These are phyloP conservation scores for Stylophora pistillata DNA, from an alignment of 64 coral and sea anemone genomes.

Conservation along the genomic window DNA sequence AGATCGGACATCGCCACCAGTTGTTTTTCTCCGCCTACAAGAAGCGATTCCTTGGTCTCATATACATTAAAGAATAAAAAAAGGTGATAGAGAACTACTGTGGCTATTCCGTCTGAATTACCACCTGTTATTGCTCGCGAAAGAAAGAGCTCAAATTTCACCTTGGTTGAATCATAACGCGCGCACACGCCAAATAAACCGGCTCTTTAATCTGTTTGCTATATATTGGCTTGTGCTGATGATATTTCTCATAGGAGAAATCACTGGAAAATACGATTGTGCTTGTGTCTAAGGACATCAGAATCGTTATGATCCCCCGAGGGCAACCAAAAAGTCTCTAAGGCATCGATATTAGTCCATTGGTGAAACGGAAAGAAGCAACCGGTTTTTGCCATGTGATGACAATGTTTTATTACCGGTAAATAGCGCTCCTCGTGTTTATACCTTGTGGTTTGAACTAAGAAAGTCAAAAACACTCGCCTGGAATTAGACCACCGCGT, in stretches of 20 bases:
- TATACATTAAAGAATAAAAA: neutral
- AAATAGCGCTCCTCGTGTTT: neutral
- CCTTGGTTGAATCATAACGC: neutral
- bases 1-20: neutral
- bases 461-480: neutral
- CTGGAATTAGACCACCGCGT: too few species aligned
- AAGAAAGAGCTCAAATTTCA: conserved; percentile 20
- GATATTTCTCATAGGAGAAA: neutral
- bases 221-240: neutral
- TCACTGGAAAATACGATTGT: neutral
- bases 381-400: conserved; percentile 34
- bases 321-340: neutral
- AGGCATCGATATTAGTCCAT: neutral
- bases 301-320: neutral
- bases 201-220: neutral
- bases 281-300: neutral
- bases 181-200: neutral
- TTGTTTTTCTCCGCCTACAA: conserved; percentile 35
- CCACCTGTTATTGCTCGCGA: conserved; percentile 16
- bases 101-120: neutral
- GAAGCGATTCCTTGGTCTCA: neutral
- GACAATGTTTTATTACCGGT: conserved; percentile 8
- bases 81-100: neutral
- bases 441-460: neutral
- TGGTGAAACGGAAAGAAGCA: neutral